Conservation (phyloP, 1,140 invertebrate genomes). For the Tetraneura akinire region DNA sequence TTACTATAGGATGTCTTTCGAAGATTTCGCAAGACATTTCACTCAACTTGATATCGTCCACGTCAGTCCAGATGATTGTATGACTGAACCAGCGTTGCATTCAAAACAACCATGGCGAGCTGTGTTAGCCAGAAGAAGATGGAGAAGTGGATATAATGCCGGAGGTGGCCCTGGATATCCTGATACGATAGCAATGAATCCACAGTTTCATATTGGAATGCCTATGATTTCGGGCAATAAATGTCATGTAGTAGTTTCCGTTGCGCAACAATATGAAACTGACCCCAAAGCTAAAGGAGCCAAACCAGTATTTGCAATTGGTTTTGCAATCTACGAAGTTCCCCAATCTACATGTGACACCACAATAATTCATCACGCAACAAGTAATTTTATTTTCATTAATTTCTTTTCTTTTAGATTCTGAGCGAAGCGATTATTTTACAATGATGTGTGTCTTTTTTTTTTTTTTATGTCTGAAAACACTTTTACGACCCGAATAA, state of each 20-base stretch:
- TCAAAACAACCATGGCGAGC: slow-evolving; percentile 72
- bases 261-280: slow-evolving; percentile 71
- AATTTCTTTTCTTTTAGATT: no score
- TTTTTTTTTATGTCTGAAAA: no score
- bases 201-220: slow-evolving; percentile 73
- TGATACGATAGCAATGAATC: slow-evolving; percentile 71
- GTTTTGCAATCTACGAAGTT: slow-evolving; percentile 74
- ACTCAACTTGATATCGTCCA: slow-evolving; percentile 75
- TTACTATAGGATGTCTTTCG: slow-evolving; percentile 71
- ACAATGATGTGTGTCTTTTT: no score
- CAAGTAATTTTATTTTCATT: slow-evolving; percentile 59
- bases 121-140: slow-evolving; percentile 69
- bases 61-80: slow-evolving; percentile 76
- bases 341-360: slow-evolving; percentile 66
- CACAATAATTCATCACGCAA: slow-evolving; percentile 66
- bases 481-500: no score
- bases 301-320: slow-evolving; percentile 64
- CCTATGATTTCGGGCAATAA: slow-evolving; percentile 65
- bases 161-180: slow-evolving; percentile 67
- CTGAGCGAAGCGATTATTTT: no score
- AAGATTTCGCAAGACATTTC: slow-evolving; percentile 72
- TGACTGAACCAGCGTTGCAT: slow-evolving; percentile 68
- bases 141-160: slow-evolving; percentile 71
- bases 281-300: slow-evolving; percentile 60
- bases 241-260: slow-evolving; percentile 73